phyloP scores from a whole-genome alignment of 92 coral and sea anemone genomes.

The Porites evermanni region DNA sequence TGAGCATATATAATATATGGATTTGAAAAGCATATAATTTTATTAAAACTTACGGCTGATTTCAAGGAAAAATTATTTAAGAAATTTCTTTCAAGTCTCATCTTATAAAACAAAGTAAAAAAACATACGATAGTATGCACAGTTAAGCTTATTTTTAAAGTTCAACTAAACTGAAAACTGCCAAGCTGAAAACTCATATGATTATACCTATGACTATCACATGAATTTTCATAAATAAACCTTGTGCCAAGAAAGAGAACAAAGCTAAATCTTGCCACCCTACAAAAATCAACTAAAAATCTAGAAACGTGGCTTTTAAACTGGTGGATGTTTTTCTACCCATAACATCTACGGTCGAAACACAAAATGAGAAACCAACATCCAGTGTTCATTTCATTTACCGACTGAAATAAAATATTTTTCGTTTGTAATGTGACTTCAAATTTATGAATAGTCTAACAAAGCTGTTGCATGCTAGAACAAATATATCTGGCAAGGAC shows the following conservation, averaged over 20 bases:
- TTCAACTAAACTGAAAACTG: background rate
- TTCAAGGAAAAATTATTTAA: background rate
- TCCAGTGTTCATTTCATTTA: background rate
- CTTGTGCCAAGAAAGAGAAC: background rate
- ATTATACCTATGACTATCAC: constrained; percentile 11
- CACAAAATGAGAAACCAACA: background rate
- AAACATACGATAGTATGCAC: background rate
- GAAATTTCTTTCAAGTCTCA: background rate
- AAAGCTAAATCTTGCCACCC: background rate
- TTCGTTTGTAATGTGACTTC: background rate
- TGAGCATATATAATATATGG: background rate
- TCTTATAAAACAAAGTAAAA: background rate
- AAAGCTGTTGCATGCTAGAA: background rate
- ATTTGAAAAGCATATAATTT: background rate
- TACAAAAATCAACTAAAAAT: background rate
- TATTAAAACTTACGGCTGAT: background rate
- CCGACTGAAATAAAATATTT: background rate
- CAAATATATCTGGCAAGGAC: background rate
- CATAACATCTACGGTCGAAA: constrained; percentile 6
- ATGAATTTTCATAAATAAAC: constrained; percentile 18
- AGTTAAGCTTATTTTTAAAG: background rate
- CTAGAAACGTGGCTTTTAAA: constrained; percentile 30
- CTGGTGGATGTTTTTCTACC: constrained; percentile 36
- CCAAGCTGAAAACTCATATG: background rate
- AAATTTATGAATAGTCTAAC: background rate